Base-by-base conservation (phyloP, 2,113 vertebrate species). In the Anhinga anhinga region DNA sequence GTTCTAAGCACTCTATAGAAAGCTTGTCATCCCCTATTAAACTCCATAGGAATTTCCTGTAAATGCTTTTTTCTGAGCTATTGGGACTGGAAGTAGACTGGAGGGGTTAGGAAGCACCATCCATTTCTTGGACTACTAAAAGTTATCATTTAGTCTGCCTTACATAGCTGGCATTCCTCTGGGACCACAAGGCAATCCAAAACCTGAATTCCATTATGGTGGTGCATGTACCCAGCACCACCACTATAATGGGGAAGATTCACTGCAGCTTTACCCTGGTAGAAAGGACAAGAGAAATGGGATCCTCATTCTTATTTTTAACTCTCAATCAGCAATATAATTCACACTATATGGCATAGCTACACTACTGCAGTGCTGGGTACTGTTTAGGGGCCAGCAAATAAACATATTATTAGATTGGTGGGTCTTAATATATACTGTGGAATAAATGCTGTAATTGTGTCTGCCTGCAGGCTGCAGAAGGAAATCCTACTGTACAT, bases 201-300 rank as follows among this genome's bases (percentile, higher is more conserved):
- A 95, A 65, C 15, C 13, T 56, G 47, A 63, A 87, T 50, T 36
- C 25, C 14, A 9, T 72, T 94, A 34, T 11, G 27, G 23, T n/a
- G 19, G 5, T 52, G 61, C 44, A 40, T 8, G 40, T 38, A 62
- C 20, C 22, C 15, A 70, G 20, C 23, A 65, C 12, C 0, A 0
- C n/a, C 0, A 11, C 15, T 73, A 14, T n/a, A 56, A 32, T 2
- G 7, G 4, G 3, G 2, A 34, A 23, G 4, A 16, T 56, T 49
- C 5, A 1, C 36, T 62, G 53, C 27, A 58, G 30, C 44, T 91
- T 71, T 61, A 76, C 26, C 21, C 8, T 72, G 30, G 11, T 23
- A 89, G 50, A 78, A 91, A 77, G 29, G 56, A 55, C 55, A 66
- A 56, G 67, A 69, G 38, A 90, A 84, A 92, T 7, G 18, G 7